Evolutionary conservation across 2,113 vertebrate genomes (phyloP).

Genomic region (Malurus elegans): DNA sequence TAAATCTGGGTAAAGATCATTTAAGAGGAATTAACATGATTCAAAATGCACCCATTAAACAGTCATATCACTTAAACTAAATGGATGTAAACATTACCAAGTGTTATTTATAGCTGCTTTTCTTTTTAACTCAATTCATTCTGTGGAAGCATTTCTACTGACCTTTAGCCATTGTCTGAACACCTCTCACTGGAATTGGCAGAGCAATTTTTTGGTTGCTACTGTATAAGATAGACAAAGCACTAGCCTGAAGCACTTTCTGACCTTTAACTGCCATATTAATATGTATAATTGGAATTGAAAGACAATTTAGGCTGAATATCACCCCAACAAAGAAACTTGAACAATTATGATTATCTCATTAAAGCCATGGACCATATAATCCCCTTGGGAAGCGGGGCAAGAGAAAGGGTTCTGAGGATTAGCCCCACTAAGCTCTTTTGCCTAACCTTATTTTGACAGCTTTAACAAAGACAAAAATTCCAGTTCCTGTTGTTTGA

Average conservation of each 20-base stretch:
- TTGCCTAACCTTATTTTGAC: slow-evolving; percentile 26
- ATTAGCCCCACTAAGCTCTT: slow-evolving; percentile 31
- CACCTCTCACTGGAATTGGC: neutral
- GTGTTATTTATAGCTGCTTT: neutral
- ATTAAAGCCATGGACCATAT: slow-evolving; percentile 22
- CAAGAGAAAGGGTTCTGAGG: neutral
- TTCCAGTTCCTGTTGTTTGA: neutral
- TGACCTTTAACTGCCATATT: slow-evolving; percentile 44
- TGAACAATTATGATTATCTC: neutral
- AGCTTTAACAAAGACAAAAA: neutral
- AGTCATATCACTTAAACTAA: neutral
- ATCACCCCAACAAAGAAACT: slow-evolving; percentile 47
- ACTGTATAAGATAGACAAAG: neutral
- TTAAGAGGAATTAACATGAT: neutral
- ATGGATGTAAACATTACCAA: neutral
- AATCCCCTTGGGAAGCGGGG: neutral
- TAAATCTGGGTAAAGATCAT: neutral
- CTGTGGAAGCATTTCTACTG: neutral
- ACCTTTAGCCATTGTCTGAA: slow-evolving; percentile 11
- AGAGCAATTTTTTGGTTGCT: neutral
- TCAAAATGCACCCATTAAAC: neutral
- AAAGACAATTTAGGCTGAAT: slow-evolving; percentile 38
- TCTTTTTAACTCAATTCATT: neutral
- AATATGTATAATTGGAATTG: slow-evolving; percentile 43
- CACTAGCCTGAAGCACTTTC: neutral